Evolutionary conservation across 2,797 vertebrate species (phyloP).

Genomic region (Micropoecilia bifurca): DNA sequence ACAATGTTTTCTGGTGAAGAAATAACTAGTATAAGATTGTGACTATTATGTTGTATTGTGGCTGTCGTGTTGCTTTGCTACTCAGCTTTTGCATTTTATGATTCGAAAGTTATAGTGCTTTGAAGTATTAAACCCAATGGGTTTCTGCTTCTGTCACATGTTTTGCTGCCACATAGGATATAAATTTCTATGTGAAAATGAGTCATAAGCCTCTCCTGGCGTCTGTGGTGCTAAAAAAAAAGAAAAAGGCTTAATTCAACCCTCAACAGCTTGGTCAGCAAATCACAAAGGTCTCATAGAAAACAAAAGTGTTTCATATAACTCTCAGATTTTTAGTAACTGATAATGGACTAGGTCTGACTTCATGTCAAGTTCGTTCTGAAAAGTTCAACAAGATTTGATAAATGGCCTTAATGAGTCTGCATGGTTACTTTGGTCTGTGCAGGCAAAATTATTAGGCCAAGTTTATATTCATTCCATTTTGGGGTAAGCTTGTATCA

Average conservation of each 20-base stretch:
- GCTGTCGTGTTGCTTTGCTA: constrained; percentile 1
- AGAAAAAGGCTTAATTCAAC: constrained; percentile 4
- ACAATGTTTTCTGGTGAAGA: not conserved
- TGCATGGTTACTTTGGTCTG: not conserved
- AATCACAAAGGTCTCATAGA: not conserved
- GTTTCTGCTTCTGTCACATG: constrained; percentile 8
- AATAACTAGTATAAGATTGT: not conserved
- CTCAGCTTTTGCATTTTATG: not conserved
- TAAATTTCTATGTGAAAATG: constrained; percentile 6
- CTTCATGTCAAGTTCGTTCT: not conserved
- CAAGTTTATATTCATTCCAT: not conserved
- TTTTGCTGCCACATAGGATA: constrained; percentile 2
- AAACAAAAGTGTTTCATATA: not conserved
- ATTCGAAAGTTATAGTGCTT: not conserved
- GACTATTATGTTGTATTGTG: not conserved
- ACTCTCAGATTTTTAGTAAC: not conserved
- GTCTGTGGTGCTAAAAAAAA: constrained; percentile 18
- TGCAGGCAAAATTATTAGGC: not conserved
- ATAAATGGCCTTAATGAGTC: not conserved
- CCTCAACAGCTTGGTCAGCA: not conserved
- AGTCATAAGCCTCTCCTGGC: constrained; percentile 4
- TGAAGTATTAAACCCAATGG: not conserved
- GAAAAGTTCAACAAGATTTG: not conserved
- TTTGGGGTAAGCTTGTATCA: not conserved
- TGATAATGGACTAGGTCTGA: not conserved